Conservation (phyloP, 2,797 vertebrate species). For the Loris lydekkerianus region DNA sequence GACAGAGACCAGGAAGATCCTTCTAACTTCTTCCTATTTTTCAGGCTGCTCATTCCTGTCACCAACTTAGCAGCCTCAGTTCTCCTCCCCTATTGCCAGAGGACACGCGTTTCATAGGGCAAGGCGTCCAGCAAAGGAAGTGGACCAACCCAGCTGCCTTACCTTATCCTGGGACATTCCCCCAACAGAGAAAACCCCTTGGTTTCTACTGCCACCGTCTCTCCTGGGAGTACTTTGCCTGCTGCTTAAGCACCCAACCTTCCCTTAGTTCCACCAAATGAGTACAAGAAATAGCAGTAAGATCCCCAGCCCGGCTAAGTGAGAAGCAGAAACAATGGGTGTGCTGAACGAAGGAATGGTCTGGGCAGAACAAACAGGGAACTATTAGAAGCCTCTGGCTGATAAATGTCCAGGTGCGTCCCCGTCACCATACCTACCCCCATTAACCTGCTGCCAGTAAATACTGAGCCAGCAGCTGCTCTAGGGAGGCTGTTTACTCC, state of each 20-base stretch:
- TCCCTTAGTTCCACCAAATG: constrained; percentile 3
- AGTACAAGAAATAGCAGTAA: constrained; percentile 3
- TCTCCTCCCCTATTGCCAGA: not conserved
- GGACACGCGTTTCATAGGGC: not conserved
- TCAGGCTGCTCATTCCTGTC: not conserved
- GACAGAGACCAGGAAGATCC: not conserved
- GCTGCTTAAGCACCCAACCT: constrained; percentile 17
- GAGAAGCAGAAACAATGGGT: constrained; percentile 1
- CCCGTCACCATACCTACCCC: constrained; percentile 3
- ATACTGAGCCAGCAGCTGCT: constrained; percentile 15
- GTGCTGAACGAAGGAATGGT: not conserved
- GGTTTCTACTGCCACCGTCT: accelerated
- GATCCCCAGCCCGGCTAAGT: constrained; percentile 41
- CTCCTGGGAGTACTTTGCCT: not conserved
- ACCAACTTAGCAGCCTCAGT: not conserved
- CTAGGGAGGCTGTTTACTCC: not conserved
- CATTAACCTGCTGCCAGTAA: constrained; percentile 15
- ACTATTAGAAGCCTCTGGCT: constrained; percentile 38
- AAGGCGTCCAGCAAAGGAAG: not conserved
- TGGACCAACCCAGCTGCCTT: constrained; percentile 23
- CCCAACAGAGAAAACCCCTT: not conserved
- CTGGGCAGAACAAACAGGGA: constrained; percentile 12
- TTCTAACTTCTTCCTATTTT: not conserved
- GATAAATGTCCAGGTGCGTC: constrained; percentile 59
- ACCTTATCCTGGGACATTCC: not conserved